These are phyloP conservation scores for Callithrix jacchus DNA, from an alignment of 2,113 vertebrate genomes.

Conservation along the genomic window DNA sequence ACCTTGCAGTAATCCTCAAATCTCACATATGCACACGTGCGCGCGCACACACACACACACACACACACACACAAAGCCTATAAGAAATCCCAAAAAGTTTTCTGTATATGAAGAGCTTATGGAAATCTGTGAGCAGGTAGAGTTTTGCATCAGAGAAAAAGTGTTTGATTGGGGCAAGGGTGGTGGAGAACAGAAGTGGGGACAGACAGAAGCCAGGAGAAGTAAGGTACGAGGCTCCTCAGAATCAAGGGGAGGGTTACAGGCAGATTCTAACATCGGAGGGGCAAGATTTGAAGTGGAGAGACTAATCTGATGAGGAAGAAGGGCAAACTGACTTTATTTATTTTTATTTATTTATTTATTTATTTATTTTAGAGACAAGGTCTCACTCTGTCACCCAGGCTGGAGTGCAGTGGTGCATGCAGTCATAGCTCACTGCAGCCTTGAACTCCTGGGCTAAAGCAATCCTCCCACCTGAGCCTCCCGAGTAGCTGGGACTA, in stretches of 20 bases:
- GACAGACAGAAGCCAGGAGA: not conserved
- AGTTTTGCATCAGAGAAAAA: not conserved
- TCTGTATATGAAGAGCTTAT: not conserved
- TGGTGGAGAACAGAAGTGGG: not conserved
- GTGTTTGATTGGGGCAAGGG: not conserved
- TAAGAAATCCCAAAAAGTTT: not conserved
- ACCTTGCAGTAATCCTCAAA: not conserved
- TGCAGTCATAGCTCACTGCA: not conserved
- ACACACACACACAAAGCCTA: not conserved
- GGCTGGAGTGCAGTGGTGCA: not conserved
- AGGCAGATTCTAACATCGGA: no score
- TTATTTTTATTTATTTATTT: not conserved
- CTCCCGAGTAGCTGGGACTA: not conserved
- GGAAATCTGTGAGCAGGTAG: not conserved
- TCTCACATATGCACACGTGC: not conserved
- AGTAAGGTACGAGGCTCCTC: not conserved
- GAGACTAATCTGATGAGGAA: not conserved
- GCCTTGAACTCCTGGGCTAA: not conserved
- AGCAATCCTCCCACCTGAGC: not conserved
- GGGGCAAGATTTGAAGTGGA: not conserved
- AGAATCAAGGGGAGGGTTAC: rapidly evolving
- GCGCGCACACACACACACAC: no score
- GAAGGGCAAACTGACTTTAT: not conserved
- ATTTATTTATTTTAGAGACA: not conserved
- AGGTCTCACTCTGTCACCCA: not conserved